Evolutionary conservation across 2,113 vertebrate genomes (phyloP).

Genomic region (Vombatus ursinus): DNA sequence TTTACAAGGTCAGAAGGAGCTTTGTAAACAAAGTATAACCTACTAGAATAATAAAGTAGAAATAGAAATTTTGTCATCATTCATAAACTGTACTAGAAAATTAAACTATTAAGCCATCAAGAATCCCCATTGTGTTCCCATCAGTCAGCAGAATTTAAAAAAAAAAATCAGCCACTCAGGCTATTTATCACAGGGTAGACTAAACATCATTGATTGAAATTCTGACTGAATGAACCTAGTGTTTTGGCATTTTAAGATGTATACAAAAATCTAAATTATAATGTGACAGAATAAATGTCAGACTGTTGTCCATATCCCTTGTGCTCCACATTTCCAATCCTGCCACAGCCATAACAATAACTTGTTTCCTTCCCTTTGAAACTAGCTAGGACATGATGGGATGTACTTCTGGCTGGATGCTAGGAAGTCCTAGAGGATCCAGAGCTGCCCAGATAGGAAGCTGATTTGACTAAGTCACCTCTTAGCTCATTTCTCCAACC

Average conservation of each 20-base stretch:
- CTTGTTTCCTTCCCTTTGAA: not conserved
- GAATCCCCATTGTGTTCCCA: not conserved
- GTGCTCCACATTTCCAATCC: not conserved
- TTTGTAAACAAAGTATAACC: not conserved
- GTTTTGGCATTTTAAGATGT: not conserved
- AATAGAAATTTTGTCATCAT: not conserved
- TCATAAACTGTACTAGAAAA: not conserved
- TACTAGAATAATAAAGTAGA: not conserved
- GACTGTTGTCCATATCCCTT: not conserved
- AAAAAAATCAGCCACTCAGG: not conserved
- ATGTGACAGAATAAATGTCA: not conserved
- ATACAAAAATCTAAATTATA: not conserved
- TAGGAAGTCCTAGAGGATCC: not conserved
- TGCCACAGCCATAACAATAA: not conserved
- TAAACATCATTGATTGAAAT: not conserved
- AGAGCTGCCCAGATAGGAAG: not conserved
- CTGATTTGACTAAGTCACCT: not conserved
- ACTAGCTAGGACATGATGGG: not conserved
- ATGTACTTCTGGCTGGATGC: not conserved
- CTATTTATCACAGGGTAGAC: not conserved
- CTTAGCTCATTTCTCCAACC: not conserved
- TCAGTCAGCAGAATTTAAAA: constrained; percentile 30
- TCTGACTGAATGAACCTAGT: not conserved
- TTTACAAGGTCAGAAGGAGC: not conserved
- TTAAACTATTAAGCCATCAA: not conserved